phyloP scores from a whole-genome alignment of 2,113 vertebrate genomes.

The Crotalus horridus region DNA sequence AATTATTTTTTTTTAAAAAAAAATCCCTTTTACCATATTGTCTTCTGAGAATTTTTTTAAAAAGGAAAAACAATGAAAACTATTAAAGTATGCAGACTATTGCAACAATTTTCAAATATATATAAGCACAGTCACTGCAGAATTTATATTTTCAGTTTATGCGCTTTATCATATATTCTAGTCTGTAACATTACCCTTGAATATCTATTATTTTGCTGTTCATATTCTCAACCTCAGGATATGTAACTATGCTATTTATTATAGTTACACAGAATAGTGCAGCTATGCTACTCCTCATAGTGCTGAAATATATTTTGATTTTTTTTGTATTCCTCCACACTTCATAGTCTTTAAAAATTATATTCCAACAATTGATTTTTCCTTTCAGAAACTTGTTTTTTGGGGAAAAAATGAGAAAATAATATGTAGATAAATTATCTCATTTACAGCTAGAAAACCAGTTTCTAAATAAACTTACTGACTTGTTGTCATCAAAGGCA shows the following conservation, averaged over 20 bases:
- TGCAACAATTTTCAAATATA: not conserved
- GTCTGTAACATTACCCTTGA: not conserved
- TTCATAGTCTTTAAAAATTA: not conserved
- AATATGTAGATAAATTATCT: not conserved
- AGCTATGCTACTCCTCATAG: not conserved
- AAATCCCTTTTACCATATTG: not conserved
- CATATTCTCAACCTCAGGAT: not conserved
- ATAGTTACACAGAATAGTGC: not conserved
- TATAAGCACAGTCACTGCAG: not conserved
- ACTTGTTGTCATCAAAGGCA: slow-evolving; percentile 93
- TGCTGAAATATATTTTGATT: not conserved
- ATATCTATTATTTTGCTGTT: not conserved
- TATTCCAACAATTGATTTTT: not conserved
- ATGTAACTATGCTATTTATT: not conserved
- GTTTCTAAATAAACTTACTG: slow-evolving; percentile 67
- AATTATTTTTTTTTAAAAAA: not conserved
- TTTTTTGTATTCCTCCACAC: not conserved
- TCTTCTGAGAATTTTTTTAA: not conserved
- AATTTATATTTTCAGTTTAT: not conserved
- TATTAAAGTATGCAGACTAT: not conserved
- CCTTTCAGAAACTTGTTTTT: not conserved
- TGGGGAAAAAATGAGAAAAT: not conserved
- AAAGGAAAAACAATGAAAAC: not conserved
- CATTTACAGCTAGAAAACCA: not conserved
- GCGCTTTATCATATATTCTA: not conserved